Base-by-base conservation (phyloP, 2,888 invertebrate species). In the Mesochorus sp. region DNA sequence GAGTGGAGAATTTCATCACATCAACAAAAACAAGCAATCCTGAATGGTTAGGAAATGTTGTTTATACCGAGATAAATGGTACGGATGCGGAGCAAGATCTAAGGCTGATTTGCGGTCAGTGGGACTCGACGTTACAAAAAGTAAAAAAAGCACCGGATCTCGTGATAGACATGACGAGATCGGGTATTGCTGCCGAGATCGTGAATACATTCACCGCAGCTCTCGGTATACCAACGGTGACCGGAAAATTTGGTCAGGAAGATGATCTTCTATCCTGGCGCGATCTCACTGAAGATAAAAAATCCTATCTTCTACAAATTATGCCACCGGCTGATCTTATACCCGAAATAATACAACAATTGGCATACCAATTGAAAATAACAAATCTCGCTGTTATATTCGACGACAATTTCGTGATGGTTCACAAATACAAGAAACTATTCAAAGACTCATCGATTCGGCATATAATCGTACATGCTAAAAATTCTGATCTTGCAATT, bases 341-440 rank as follows among this genome's bases (percentile, higher is more conserved):
- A 79, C 96, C 97, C 0, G 96, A 97, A 90, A 94, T 96, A 0
- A 94, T 98, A 0, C 92, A 97, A 68, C 95, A 96, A 49, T 94
- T 98, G 82, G 96, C 97, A 2, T 92, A 94, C 0, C 94, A 94
- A 80, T 95, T 97, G 91, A 97, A 97, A 87, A 96, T 98, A 68
- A 85, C 80, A 53, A 97, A 97, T 88, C 97, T 97, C 10, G 98
- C 97, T 3, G 96, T 99, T 57, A 93, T 99, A 51, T 98, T 96
- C 89, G 98, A 99, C 86, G 94, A 95, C 21, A 94, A 95, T 39
- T 98, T 97, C 88, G 96, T 97, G 8, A 97, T 98, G 96, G 97
- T 97, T 87, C 97, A 98, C 92, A 97, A 98, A 91, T 98, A 97
- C 91, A 97, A 97, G 91, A 96, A 97, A 6, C 91, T 98, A 5